These are phyloP conservation scores for Phlogophora meticulosa DNA, from an alignment of 2,888 invertebrate species.

Conservation along the genomic window DNA sequence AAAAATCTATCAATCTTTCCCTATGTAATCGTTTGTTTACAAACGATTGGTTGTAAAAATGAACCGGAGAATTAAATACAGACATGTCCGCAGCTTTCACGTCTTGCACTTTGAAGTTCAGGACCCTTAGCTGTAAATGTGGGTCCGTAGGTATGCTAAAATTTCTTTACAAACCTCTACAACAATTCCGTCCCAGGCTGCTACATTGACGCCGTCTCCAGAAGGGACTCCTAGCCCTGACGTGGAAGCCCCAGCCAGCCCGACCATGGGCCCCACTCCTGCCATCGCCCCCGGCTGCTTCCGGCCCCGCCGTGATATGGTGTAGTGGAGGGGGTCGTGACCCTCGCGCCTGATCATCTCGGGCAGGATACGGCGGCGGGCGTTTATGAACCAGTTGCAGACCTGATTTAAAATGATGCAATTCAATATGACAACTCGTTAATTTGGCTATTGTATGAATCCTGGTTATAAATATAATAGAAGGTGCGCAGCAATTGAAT, in stretches of 20 bases:
- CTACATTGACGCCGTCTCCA: conserved; percentile 74
- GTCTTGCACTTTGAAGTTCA: background rate
- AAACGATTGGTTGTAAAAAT: too few species aligned
- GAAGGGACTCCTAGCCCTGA: conserved; percentile 73
- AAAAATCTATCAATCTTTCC: too few species aligned
- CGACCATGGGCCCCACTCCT: conserved; percentile 77
- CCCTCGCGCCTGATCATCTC: conserved; percentile 98
- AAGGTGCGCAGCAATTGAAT: too few species aligned
- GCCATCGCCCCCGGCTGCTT: conserved; percentile 90
- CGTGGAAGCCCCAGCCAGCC: conserved; percentile 72
- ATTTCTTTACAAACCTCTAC: conserved; percentile 76
- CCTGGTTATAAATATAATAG: too few species aligned
- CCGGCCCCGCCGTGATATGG: conserved; percentile 96
- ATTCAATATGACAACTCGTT: too few species aligned
- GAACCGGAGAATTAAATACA: too few species aligned
- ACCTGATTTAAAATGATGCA: conserved; percentile 89
- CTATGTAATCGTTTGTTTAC: too few species aligned
- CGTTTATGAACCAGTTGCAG: conserved; percentile 99
- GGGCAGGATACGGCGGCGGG: conserved; percentile 96
- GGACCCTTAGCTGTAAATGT: background rate
- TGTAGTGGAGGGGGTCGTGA: conserved; percentile 97
- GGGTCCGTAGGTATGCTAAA: background rate
- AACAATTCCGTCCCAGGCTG: conserved; percentile 84
- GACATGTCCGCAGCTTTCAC: too few species aligned
- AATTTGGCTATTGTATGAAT: too few species aligned